phyloP scores from a whole-genome alignment of 2,113 vertebrate species.

The Nesoenas mayeri region DNA sequence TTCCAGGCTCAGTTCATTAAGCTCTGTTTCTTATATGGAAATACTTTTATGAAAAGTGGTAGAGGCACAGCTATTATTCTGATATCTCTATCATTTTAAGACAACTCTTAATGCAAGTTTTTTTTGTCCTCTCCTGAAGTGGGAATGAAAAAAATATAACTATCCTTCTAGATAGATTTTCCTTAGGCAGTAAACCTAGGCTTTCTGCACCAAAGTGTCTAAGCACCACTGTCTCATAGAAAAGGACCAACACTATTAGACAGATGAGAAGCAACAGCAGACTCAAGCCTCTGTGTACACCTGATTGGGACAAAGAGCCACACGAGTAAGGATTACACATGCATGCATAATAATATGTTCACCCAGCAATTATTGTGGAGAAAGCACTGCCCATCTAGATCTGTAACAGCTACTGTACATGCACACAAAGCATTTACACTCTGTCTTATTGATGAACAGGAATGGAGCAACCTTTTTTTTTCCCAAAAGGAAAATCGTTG shows the following conservation, averaged over 20 bases:
- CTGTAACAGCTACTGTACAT: neutral
- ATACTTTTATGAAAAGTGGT: neutral
- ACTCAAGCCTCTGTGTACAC: neutral
- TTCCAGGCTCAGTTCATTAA: neutral
- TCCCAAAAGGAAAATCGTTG: neutral
- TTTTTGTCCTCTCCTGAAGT: neutral
- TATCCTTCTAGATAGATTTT: neutral
- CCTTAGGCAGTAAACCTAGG: neutral
- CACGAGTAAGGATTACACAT: conserved; percentile 3
- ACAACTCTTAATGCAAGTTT: neutral
- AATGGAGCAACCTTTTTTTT: neutral
- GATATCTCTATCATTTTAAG: neutral
- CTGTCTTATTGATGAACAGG: conserved; percentile 17
- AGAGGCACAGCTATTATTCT: neutral
- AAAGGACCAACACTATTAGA: neutral
- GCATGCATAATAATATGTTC: neutral
- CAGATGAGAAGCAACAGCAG: neutral
- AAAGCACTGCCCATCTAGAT: neutral
- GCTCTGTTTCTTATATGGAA: neutral
- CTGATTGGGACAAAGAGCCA: conserved; percentile 27
- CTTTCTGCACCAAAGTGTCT: neutral
- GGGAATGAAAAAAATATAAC: neutral
- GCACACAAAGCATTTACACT: conserved; percentile 26
- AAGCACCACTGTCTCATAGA: neutral
- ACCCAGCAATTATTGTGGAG: neutral